Conservation (phyloP, 2,113 vertebrate genomes). For the Gymnarchus niloticus region DNA sequence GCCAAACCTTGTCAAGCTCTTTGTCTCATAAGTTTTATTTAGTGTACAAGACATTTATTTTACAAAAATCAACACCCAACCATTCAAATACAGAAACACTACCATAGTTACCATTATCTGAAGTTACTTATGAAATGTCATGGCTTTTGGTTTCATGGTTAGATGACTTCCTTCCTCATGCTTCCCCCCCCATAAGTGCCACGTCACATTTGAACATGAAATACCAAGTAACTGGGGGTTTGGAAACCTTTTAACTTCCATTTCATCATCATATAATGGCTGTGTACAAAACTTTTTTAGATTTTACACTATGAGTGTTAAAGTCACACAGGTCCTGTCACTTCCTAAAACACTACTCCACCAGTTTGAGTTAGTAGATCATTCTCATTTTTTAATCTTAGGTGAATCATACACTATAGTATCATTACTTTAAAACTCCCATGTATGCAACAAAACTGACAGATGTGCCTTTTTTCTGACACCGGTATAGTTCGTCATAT, state of each 20-base stretch:
- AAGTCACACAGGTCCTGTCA: neutral
- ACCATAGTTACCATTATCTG: neutral
- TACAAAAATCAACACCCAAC: neutral
- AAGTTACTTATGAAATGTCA: slow-evolving; percentile 3
- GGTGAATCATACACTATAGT: neutral
- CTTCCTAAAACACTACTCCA: neutral
- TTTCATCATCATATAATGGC: neutral
- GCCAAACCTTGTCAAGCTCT: neutral
- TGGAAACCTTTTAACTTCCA: neutral
- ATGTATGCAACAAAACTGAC: neutral
- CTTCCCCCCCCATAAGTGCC: neutral
- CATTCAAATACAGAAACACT: neutral
- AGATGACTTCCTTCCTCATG: neutral
- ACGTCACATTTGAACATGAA: neutral
- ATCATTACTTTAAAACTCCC: neutral
- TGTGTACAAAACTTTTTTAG: neutral
- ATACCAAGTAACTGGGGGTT: neutral
- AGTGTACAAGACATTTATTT: neutral
- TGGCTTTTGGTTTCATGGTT: neutral
- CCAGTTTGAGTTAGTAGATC: neutral
- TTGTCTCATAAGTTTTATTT: neutral
- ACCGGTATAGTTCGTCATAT: neutral
- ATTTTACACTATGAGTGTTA: neutral
- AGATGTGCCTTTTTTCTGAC: neutral
- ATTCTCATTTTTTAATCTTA: neutral